Conservation (phyloP, 2,113 vertebrate genomes). For the Pholis gunnellus region DNA sequence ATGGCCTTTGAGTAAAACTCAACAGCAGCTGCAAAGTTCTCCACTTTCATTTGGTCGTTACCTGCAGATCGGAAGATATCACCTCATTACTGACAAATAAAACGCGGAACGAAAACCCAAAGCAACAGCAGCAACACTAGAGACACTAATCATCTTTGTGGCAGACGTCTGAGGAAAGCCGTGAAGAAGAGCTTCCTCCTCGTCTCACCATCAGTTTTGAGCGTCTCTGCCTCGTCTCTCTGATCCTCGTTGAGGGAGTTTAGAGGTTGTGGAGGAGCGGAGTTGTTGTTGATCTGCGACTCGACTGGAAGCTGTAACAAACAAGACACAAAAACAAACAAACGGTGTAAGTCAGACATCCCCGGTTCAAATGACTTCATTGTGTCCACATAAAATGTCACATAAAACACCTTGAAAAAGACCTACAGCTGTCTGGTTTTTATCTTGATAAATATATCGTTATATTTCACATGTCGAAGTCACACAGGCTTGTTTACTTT, state of each 20-base stretch:
- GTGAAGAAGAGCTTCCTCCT: not conserved
- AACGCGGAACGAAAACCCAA: not conserved
- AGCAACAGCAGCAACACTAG: not conserved
- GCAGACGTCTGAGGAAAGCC: too few relatives aligned
- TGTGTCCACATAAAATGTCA: not conserved
- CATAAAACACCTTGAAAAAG: too few relatives aligned
- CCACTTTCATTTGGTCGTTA: conserved; percentile 97
- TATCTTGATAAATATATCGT: not conserved
- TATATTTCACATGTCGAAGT: not conserved
- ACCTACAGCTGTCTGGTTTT: not conserved
- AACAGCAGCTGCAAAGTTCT: conserved; percentile 92
- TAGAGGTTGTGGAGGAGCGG: conserved; percentile 25
- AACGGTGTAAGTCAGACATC: not conserved
- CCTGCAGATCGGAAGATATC: conserved; percentile 77
- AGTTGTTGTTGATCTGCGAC: conserved; percentile 77
- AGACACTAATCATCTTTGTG: not conserved
- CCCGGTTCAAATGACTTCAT: not conserved
- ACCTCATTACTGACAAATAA: too few relatives aligned
- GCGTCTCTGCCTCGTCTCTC: conserved; percentile 88
- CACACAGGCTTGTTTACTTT: conserved; percentile 76
- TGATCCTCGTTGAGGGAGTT: conserved; percentile 87
- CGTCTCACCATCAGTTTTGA: conserved; percentile 92
- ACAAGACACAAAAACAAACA: not conserved
- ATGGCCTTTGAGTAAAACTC: conserved; percentile 95
- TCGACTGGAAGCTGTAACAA: conserved; percentile 71